Percentiles rank a stretch among this genome's conserved stretches.
These are phyloP conservation scores for Lerista edwardsae DNA, from an alignment of 2,797 vertebrate species.

Conservation along the genomic window DNA sequence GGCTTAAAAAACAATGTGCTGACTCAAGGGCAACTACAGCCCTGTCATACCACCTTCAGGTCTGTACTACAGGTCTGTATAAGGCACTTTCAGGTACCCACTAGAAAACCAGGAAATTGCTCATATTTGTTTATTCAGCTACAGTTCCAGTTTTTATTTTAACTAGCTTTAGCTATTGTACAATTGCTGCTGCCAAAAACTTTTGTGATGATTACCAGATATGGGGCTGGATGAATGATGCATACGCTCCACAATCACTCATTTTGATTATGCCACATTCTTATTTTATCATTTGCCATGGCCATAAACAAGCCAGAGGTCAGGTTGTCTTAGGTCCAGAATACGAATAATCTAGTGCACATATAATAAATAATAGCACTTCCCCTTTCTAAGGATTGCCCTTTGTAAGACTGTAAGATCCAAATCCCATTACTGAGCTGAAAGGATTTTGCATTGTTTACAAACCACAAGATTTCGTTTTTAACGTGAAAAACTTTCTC, in stretches of 20 bases:
- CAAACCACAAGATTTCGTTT: fast-evolving
- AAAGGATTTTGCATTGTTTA: slow-evolving; percentile 16
- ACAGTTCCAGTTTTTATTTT: neutral
- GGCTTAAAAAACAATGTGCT: too few relatives aligned
- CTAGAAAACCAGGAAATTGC: neutral
- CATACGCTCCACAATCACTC: slow-evolving; percentile 27
- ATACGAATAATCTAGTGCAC: slow-evolving; percentile 7
- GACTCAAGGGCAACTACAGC: neutral
- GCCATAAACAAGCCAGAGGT: neutral
- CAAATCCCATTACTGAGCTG: slow-evolving; percentile 18
- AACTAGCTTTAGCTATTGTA: neutral
- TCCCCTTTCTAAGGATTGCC: slow-evolving; percentile 17
- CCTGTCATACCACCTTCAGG: too few relatives aligned
- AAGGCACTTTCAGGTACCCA: slow-evolving; percentile 9
- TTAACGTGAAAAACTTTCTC: neutral
- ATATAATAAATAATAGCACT: slow-evolving; percentile 10
- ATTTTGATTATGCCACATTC: neutral
- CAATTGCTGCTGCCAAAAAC: neutral
- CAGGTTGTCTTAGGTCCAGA: neutral
- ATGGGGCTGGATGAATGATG: neutral
- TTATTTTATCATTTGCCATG: slow-evolving; percentile 14
- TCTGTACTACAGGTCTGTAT: neutral
- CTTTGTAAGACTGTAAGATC: slow-evolving; percentile 24
- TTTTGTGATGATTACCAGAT: neutral
- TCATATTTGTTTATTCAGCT: slow-evolving; percentile 13